Evolutionary conservation across 2,888 invertebrate species (phyloP).

Genomic region (Axea sp.): DNA sequence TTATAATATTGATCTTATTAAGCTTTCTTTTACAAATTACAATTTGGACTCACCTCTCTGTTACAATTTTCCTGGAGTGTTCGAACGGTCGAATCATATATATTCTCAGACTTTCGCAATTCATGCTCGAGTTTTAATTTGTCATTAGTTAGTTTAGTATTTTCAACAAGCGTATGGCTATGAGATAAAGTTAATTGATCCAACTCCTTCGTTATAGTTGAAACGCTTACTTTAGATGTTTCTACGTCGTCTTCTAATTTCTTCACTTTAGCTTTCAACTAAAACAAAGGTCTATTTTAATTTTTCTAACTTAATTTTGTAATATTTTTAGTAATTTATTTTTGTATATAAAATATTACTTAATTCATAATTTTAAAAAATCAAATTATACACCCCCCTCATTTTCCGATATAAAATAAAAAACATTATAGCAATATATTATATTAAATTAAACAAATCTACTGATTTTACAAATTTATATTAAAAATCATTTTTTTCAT

Average conservation of each 20-base stretch:
- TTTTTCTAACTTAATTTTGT: not conserved
- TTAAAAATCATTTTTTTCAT: too few relatives aligned
- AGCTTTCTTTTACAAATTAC: too few relatives aligned
- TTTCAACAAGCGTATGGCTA: constrained; percentile 87
- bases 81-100: constrained; percentile 71
- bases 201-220: constrained; percentile 83
- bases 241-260: constrained; percentile 76
- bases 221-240: constrained; percentile 79
- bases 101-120: constrained; percentile 80
- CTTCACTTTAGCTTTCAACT: constrained; percentile 33
- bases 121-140: constrained; percentile 85
- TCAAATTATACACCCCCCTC: too few relatives aligned
- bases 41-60: constrained; percentile 76
- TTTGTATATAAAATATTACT: too few relatives aligned
- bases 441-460: too few relatives aligned
- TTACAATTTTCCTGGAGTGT: constrained; percentile 75
- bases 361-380: too few relatives aligned
- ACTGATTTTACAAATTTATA: too few relatives aligned
- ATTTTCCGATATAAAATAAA: too few relatives aligned
- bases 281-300: not conserved
- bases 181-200: constrained; percentile 87
- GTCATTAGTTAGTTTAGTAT: constrained; percentile 87
- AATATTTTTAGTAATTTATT: too few relatives aligned
- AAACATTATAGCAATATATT: too few relatives aligned
- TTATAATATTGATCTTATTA: too few relatives aligned